A percentile compares a stretch with the other conserved stretches of the same genome.
phyloP scores from a whole-genome alignment of 2,797 vertebrate genomes.

The Poecilia picta region DNA sequence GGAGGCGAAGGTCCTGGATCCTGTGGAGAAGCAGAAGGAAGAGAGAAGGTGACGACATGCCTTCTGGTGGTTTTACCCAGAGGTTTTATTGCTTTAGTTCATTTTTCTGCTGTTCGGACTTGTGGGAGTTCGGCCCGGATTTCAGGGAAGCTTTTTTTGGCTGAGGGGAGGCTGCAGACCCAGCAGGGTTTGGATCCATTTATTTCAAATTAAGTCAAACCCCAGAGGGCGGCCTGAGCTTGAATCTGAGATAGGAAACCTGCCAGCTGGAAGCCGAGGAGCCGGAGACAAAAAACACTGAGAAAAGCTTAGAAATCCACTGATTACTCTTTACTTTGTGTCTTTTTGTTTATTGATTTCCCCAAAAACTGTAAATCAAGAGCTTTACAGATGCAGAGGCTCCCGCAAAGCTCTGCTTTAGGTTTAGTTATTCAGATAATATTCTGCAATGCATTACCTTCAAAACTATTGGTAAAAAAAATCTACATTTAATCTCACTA shows the following conservation, averaged over 20 bases:
- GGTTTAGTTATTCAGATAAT: not conserved
- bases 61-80: not conserved
- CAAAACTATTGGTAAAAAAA: not conserved
- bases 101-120: slow-evolving; percentile 13
- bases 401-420: not conserved
- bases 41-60: too few relatives aligned
- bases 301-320: not conserved
- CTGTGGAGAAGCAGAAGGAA: slow-evolving; percentile 66
- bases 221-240: slow-evolving; percentile 37
- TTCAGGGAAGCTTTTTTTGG: slow-evolving; percentile 24
- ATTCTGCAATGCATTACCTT: not conserved
- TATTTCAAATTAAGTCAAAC: slow-evolving; percentile 54
- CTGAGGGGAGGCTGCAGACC: slow-evolving; percentile 25
- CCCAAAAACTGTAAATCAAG: not conserved
- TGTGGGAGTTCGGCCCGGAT: slow-evolving; percentile 19
- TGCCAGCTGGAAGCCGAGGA: slow-evolving; percentile 43
- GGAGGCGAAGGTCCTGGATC: slow-evolving; percentile 92
- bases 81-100: slow-evolving; percentile 13
- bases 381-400: not conserved
- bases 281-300: slow-evolving; percentile 14
- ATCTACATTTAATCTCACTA: not conserved
- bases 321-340: not conserved
- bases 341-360: not conserved
- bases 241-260: slow-evolving; percentile 40
- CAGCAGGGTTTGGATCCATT: slow-evolving; percentile 41